Percentiles rank a stretch among this genome's conserved stretches.
These are phyloP conservation scores for Dynastes hyllus DNA, from an alignment of 2,888 invertebrate species.

Conservation along the genomic window DNA sequence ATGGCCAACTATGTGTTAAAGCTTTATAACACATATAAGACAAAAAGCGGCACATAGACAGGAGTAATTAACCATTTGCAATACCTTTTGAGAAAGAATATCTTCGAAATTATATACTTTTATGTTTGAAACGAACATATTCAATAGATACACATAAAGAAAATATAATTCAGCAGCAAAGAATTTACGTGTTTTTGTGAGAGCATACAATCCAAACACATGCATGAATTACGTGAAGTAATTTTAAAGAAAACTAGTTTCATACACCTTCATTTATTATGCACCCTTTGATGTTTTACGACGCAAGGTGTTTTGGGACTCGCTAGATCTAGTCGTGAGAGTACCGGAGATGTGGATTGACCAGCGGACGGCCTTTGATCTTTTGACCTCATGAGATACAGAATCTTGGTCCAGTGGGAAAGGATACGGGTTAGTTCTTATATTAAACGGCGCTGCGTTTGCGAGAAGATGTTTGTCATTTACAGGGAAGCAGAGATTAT, in stretches of 20 bases:
- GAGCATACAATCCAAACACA: neutral
- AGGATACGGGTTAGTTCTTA: conserved; percentile 52
- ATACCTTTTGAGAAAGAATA: no score
- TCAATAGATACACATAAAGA: no score
- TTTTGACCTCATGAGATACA: conserved; percentile 51
- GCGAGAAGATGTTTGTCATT: conserved; percentile 22
- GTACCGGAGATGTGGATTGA: conserved; percentile 45
- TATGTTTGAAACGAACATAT: no score
- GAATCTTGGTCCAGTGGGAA: conserved; percentile 57
- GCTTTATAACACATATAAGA: neutral
- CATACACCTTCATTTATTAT: conserved; percentile 51
- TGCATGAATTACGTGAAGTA: conserved; percentile 15
- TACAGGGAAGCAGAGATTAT: conserved; percentile 10
- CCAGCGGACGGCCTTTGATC: conserved; percentile 51
- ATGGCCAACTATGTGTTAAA: conserved; percentile 23
- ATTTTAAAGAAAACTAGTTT: conserved; percentile 46
- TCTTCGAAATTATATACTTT: no score
- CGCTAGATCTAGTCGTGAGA: conserved; percentile 38
- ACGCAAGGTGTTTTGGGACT: conserved; percentile 51
- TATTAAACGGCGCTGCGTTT: conserved; percentile 15
- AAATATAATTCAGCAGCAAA: neutral
- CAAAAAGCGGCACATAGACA: no score
- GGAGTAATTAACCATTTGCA: no score
- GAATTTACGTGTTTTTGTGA: neutral
- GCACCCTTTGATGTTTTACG: conserved; percentile 51